Percentiles rank a stretch among this genome's conserved stretches.
Conservation (phyloP, 2,113 vertebrate genomes). For the Aix galericulata region DNA sequence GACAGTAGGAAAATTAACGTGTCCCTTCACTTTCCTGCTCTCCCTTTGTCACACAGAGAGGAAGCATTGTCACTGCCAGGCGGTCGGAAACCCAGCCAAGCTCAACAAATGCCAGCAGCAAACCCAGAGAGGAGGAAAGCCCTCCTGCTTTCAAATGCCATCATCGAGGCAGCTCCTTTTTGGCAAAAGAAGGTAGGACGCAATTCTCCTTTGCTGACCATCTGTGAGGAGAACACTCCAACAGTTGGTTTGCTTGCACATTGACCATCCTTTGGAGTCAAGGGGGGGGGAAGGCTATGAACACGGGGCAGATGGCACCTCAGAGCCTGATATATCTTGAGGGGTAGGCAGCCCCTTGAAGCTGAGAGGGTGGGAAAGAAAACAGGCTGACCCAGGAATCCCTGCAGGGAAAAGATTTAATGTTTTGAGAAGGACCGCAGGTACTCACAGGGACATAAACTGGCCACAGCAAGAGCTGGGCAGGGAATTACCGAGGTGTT, state of each 20-base stretch:
- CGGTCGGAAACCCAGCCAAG: slow-evolving; percentile 22
- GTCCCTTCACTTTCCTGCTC: neutral
- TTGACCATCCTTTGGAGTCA: neutral
- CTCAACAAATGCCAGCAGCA: neutral
- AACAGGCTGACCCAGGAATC: neutral
- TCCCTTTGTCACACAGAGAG: neutral
- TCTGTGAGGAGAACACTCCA: neutral
- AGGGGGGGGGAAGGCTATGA: neutral
- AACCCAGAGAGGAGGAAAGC: neutral
- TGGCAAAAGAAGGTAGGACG: neutral
- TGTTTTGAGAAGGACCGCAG: neutral
- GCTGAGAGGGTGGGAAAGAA: neutral
- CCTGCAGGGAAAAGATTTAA: neutral
- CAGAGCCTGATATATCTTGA: neutral
- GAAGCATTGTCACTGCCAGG: neutral
- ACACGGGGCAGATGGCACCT: neutral
- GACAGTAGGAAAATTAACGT: neutral
- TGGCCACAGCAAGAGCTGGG: neutral
- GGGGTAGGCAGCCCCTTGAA: neutral
- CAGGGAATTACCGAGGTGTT: neutral
- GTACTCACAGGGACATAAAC: neutral
- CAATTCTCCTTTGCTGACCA: neutral
- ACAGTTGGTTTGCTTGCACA: neutral
- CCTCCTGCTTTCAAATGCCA: neutral
- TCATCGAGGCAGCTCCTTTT: neutral